Conservation (phyloP, 2,797 vertebrate species). For the Spinus olivaceus region DNA sequence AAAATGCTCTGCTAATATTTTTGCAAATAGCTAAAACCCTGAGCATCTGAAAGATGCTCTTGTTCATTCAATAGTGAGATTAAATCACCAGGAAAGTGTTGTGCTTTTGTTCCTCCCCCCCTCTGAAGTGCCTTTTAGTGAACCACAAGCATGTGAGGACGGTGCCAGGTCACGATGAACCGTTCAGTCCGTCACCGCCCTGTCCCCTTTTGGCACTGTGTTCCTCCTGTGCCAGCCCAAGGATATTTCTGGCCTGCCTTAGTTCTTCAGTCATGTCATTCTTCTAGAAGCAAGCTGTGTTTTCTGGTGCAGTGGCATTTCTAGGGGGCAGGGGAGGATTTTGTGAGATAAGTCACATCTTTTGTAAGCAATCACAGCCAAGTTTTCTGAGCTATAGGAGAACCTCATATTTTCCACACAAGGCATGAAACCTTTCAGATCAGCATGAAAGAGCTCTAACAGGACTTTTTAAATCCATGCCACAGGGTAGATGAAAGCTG, state of each 20-base stretch:
- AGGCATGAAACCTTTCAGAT: background rate
- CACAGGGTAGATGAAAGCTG: background rate
- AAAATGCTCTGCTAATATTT: background rate
- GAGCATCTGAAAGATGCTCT: background rate
- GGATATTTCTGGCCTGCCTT: constrained; percentile 14
- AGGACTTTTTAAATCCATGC: background rate
- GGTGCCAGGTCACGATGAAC: background rate
- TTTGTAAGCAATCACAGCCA: background rate
- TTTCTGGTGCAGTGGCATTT: constrained; percentile 15
- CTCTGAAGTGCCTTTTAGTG: background rate
- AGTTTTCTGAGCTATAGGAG: background rate
- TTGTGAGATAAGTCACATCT: background rate
- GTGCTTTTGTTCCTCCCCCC: background rate
- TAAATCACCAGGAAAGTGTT: background rate
- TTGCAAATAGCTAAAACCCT: background rate
- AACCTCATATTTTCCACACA: background rate
- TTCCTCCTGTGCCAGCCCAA: background rate
- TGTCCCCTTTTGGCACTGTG: background rate
- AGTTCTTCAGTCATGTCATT: background rate
- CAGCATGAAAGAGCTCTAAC: background rate
- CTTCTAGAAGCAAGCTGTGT: background rate
- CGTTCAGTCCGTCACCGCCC: background rate
- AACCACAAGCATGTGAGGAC: background rate
- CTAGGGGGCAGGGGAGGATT: background rate
- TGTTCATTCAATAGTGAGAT: constrained; percentile 4